Evolutionary conservation across 2,797 vertebrate species (phyloP).

Genomic region (Sebastes itinus): DNA sequence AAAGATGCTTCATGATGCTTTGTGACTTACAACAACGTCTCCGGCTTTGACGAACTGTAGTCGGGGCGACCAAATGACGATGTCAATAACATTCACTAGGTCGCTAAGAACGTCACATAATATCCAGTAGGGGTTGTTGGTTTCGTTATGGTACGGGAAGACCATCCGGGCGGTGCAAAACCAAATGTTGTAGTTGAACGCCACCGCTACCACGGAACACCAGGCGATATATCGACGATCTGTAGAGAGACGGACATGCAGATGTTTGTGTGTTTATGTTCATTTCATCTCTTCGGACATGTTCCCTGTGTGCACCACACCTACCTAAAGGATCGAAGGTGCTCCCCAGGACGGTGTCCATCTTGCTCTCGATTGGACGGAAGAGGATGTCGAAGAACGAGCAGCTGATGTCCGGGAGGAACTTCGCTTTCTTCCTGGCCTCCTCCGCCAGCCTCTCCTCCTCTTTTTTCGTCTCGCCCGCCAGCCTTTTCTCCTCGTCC

Average conservation of each 20-base stretch:
- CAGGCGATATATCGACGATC: constrained; percentile 88
- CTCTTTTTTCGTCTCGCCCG: constrained; percentile 79
- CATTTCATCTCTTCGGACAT: too few relatives aligned
- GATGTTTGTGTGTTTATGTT: background rate
- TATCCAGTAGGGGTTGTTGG: constrained; percentile 79
- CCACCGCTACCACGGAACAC: constrained; percentile 84
- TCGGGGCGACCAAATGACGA: constrained; percentile 89
- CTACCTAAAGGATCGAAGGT: constrained; percentile 79
- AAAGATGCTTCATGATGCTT: background rate
- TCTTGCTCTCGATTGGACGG: constrained; percentile 62
- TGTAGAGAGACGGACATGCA: constrained; percentile 56
- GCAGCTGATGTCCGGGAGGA: constrained; percentile 56
- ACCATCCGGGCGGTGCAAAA: constrained; percentile 83
- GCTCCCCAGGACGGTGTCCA: constrained; percentile 65
- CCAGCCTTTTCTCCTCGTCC: constrained; percentile 80
- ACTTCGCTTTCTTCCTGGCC: constrained; percentile 58
- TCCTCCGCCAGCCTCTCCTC: constrained; percentile 74
- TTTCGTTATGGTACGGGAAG: constrained; percentile 85
- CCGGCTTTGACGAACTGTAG: constrained; percentile 89
- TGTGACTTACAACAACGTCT: constrained; percentile 89
- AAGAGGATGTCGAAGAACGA: constrained; percentile 64
- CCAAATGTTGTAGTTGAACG: constrained; percentile 93
- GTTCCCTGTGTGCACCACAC: background rate
- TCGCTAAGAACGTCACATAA: constrained; percentile 82
- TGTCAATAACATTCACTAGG: constrained; percentile 83